Conservation (phyloP, 2,113 vertebrate genomes). For the Psettodes erumei region DNA sequence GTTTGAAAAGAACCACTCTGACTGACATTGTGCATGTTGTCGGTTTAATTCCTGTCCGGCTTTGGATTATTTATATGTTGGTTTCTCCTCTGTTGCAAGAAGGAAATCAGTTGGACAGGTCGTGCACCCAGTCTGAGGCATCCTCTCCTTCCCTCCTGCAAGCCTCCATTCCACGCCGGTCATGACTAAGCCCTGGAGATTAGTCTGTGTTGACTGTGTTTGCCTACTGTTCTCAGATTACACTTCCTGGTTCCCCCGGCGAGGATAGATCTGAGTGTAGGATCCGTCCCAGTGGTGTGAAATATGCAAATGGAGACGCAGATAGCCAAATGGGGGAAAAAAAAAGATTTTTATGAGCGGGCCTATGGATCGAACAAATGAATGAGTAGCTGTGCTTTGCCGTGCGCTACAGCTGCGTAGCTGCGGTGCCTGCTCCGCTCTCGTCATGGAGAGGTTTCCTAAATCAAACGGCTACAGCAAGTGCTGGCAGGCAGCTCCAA, state of each 20-base stretch:
- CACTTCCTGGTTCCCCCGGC: slow-evolving; percentile 41
- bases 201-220: slow-evolving; percentile 45
- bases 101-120: background rate
- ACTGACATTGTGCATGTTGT: background rate
- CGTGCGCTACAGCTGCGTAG: slow-evolving; percentile 25
- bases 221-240: slow-evolving; percentile 43
- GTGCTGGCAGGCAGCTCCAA: slow-evolving; percentile 42
- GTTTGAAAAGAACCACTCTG: background rate
- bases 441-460: slow-evolving; percentile 33
- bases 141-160: slow-evolving; percentile 6
- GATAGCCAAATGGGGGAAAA: slow-evolving; percentile 61
- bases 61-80: slow-evolving; percentile 7
- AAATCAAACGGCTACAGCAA: slow-evolving; percentile 37
- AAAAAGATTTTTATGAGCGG: slow-evolving; percentile 15
- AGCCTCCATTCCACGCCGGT: slow-evolving; percentile 39
- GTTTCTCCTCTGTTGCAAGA: background rate
- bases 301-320: slow-evolving; percentile 51
- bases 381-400: slow-evolving; percentile 8
- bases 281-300: slow-evolving; percentile 33
- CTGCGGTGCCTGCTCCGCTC: slow-evolving; percentile 4
- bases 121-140: background rate
- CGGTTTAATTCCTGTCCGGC: background rate
- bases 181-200: slow-evolving; percentile 51
- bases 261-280: slow-evolving; percentile 32
- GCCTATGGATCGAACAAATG: background rate